phyloP scores from a whole-genome alignment of 2,888 invertebrate genomes.

The Nomada ruficornis region DNA sequence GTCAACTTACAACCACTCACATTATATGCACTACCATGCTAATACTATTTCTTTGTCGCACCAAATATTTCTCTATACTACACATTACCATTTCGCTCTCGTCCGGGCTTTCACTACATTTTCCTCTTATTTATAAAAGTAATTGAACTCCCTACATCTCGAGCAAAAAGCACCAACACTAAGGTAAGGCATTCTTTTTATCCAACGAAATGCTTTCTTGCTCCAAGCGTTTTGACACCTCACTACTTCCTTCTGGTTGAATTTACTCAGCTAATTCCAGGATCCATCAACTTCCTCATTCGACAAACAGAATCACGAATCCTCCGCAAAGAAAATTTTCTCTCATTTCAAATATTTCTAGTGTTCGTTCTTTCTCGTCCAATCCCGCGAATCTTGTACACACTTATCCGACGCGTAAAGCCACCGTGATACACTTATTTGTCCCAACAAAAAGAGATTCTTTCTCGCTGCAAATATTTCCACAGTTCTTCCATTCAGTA shows the following conservation, averaged over 20 bases:
- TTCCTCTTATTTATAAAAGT: no score
- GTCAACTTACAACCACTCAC: not conserved
- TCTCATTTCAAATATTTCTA: not conserved
- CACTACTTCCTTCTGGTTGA: not conserved
- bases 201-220: not conserved
- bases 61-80: no score
- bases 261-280: not conserved
- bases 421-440: not conserved
- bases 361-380: not conserved
- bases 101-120: no score
- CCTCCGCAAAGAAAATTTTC: not conserved
- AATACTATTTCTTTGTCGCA: no score
- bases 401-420: not conserved
- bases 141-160: no score
- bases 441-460: not conserved
- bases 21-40: not conserved
- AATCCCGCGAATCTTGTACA: not conserved
- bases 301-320: not conserved
- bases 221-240: not conserved
- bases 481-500: not conserved
- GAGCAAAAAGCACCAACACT: no score
- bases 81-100: no score
- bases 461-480: not conserved
- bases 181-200: no score
- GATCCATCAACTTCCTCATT: not conserved